phyloP scores from a whole-genome alignment of 2,888 invertebrate species.

The Volucella zonaria region DNA sequence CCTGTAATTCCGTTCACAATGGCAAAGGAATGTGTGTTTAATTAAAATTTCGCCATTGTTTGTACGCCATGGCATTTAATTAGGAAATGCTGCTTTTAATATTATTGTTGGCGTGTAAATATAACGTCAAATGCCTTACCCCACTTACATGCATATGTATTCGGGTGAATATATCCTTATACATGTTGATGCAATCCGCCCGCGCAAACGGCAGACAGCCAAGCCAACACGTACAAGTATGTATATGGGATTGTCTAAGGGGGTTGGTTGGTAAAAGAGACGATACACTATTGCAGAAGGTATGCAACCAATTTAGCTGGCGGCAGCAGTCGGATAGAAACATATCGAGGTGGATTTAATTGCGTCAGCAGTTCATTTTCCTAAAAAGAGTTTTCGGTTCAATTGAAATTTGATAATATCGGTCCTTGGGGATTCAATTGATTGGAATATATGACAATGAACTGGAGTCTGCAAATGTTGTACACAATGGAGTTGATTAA shows the following conservation, averaged over 20 bases:
- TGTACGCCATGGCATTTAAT: slow-evolving; percentile 74
- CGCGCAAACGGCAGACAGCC: slow-evolving; percentile 38
- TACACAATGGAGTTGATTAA: slow-evolving; percentile 39
- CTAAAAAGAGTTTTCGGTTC: slow-evolving; percentile 61
- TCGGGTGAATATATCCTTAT: too few species aligned
- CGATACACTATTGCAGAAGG: slow-evolving; percentile 29
- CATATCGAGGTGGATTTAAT: slow-evolving; percentile 67
- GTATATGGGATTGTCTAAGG: slow-evolving; percentile 8
- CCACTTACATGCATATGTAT: slow-evolving; percentile 48
- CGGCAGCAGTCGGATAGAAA: slow-evolving; percentile 53
- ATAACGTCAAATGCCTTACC: slow-evolving; percentile 72
- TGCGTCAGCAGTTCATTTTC: slow-evolving; percentile 73
- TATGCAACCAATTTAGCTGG: slow-evolving; percentile 58
- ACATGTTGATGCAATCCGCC: slow-evolving; percentile 56
- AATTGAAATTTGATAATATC: slow-evolving; percentile 74
- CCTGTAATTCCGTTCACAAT: slow-evolving; percentile 74
- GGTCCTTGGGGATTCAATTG: slow-evolving; percentile 52
- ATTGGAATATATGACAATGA: slow-evolving; percentile 55
- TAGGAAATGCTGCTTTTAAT: slow-evolving; percentile 74
- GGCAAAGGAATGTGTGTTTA: slow-evolving; percentile 74
- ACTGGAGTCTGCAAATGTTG: slow-evolving; percentile 29
- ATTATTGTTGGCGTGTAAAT: slow-evolving; percentile 74
- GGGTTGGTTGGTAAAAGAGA: slow-evolving; percentile 43
- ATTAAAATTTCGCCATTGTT: slow-evolving; percentile 74
- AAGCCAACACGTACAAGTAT: slow-evolving; percentile 5